A percentile compares a stretch with the other conserved stretches of the same genome.
phyloP scores from a whole-genome alignment of 2,888 invertebrate genomes.

The Eupithecia abbreviata region DNA sequence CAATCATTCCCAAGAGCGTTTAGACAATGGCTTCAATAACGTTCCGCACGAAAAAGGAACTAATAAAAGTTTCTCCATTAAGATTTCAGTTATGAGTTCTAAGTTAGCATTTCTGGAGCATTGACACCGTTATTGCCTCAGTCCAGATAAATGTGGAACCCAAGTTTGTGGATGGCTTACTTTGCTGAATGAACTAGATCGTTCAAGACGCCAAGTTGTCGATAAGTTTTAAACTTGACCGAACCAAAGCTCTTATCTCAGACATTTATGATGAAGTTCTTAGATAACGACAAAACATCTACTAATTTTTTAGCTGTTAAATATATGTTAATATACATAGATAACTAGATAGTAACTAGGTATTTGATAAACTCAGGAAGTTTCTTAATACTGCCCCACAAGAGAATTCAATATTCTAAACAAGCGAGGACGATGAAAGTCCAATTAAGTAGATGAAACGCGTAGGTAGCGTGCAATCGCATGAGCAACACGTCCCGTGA shows the following conservation, averaged over 20 bases:
- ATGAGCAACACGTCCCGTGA: conserved; percentile 33
- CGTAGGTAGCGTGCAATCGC: conserved; percentile 36
- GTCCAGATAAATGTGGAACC: conserved; percentile 31
- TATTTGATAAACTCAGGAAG: neutral
- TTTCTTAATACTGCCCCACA: neutral
- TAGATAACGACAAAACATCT: neutral
- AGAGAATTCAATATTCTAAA: conserved; percentile 17
- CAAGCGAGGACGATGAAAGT: conserved; percentile 38
- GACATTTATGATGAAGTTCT: neutral
- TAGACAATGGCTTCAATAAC: conserved; percentile 25
- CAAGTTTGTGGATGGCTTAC: conserved; percentile 28
- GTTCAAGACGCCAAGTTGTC: conserved; percentile 17
- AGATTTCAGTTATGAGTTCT: conserved; percentile 41
- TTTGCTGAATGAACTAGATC: conserved; percentile 31
- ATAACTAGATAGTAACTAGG: neutral
- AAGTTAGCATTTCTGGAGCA: conserved; percentile 33
- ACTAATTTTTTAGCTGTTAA: neutral
- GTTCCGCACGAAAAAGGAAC: conserved; percentile 24
- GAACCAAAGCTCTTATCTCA: conserved; percentile 1
- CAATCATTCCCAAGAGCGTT: conserved; percentile 22
- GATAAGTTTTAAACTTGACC: conserved; percentile 14
- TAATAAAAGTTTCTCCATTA: conserved; percentile 46
- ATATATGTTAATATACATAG: neutral
- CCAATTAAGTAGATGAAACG: conserved; percentile 36
- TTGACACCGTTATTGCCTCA: conserved; percentile 33